Evolutionary conservation across 1,140 invertebrate genomes (phyloP).

Genomic region (Drosophila jambulina): DNA sequence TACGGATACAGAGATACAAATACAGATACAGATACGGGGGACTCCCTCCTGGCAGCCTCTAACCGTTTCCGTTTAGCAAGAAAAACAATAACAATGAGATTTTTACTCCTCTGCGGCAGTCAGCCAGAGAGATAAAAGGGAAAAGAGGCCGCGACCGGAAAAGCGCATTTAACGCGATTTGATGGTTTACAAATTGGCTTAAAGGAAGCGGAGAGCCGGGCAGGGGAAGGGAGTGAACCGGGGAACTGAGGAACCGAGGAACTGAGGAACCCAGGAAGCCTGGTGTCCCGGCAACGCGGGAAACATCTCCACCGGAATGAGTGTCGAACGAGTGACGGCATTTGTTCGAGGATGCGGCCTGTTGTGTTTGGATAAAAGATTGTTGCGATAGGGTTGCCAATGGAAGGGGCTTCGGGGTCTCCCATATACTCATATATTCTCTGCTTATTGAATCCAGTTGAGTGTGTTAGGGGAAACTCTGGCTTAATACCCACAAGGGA

Average conservation of each 20-base stretch:
- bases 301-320: constrained; percentile 33
- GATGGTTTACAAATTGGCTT: constrained; percentile 83
- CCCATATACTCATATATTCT: constrained; percentile 1
- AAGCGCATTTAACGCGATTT: constrained; percentile 83
- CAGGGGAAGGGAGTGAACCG: not conserved
- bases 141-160: constrained; percentile 68
- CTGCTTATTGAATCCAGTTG: constrained; percentile 18
- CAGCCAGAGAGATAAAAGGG: constrained; percentile 31
- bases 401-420: constrained; percentile 10
- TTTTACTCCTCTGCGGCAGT: constrained; percentile 47
- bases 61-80: constrained; percentile 79
- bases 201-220: constrained; percentile 65
- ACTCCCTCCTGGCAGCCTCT: constrained; percentile 46
- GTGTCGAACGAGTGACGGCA: constrained; percentile 63
- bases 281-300: constrained; percentile 19
- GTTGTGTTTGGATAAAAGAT: constrained; percentile 71
- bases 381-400: constrained; percentile 53
- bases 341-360: constrained; percentile 64
- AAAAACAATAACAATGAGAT: constrained; percentile 79
- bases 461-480: constrained; percentile 24
- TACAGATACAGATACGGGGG: constrained; percentile 6
- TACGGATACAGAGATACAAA: constrained; percentile 15
- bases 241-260: not conserved
- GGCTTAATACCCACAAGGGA: constrained; percentile 2
- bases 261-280: constrained; percentile 20